A percentile compares a stretch with the other conserved stretches of the same genome.
phyloP scores from a whole-genome alignment of 2,888 invertebrate genomes.

The Ichneumon xanthorius region DNA sequence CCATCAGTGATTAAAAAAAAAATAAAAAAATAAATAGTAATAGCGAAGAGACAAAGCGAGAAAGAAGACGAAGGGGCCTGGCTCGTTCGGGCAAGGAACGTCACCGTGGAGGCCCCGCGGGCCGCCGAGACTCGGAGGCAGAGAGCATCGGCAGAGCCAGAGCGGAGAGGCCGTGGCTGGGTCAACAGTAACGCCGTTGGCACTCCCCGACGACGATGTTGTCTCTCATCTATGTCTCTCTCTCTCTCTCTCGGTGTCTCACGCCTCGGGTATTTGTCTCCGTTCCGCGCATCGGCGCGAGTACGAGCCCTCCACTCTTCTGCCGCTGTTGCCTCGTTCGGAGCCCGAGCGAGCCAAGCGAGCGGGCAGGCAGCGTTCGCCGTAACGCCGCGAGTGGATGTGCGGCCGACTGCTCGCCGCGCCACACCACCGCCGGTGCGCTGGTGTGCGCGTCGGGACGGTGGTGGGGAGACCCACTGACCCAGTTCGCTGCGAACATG shows the following conservation, averaged over 20 bases:
- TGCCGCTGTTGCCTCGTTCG: slow-evolving; percentile 61
- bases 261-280: slow-evolving; percentile 11
- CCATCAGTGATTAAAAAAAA: not conserved
- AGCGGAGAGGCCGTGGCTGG: slow-evolving; percentile 75
- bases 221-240: slow-evolving; percentile 59
- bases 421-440: slow-evolving; percentile 62
- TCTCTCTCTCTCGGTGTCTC: slow-evolving; percentile 8
- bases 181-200: slow-evolving; percentile 84
- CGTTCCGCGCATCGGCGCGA: slow-evolving; percentile 6
- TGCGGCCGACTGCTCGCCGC: slow-evolving; percentile 57
- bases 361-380: slow-evolving; percentile 26
- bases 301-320: not conserved
- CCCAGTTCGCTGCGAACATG: slow-evolving; percentile 89
- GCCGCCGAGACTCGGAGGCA: not conserved
- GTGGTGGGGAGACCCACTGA: slow-evolving; percentile 92
- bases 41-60: not conserved
- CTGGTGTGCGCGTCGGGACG: slow-evolving; percentile 30
- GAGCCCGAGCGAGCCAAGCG: slow-evolving; percentile 47
- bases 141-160: slow-evolving; percentile 21
- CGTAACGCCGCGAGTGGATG: slow-evolving; percentile 61
- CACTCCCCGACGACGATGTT: slow-evolving; percentile 80
- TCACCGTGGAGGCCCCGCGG: slow-evolving; percentile 48
- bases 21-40: not conserved
- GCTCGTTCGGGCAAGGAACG: slow-evolving; percentile 63
- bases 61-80: slow-evolving; percentile 63